Conservation (phyloP, 2,888 invertebrate species). For the Lithophane leautieri region DNA sequence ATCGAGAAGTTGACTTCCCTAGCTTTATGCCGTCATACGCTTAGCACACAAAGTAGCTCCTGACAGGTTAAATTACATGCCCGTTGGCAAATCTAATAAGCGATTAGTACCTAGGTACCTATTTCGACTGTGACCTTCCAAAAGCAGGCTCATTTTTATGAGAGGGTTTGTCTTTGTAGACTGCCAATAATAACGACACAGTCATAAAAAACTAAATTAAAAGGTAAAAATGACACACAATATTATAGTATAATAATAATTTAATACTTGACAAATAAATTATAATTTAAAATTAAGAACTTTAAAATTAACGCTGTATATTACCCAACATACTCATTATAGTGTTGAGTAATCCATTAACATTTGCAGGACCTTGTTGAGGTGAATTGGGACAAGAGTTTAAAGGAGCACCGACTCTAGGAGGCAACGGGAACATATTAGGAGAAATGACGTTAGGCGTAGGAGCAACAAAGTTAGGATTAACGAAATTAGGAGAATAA, state of each 20-base stretch:
- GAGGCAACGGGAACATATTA: conserved; percentile 20
- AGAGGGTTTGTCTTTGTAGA: too few species aligned
- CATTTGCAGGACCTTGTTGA: conserved; percentile 32
- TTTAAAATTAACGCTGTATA: conserved; percentile 33
- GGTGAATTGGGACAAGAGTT: conserved; percentile 32
- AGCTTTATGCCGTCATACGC: too few species aligned
- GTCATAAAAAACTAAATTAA: too few species aligned
- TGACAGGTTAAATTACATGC: too few species aligned
- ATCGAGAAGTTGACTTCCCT: too few species aligned
- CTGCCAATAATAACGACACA: too few species aligned
- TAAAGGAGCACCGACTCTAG: conserved; percentile 26
- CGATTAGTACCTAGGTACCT: too few species aligned
- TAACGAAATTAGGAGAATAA: conserved; percentile 38
- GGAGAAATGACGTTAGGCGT: conserved; percentile 32
- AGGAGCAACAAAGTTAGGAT: conserved; percentile 41
- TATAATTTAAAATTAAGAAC: neutral
- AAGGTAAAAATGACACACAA: neutral
- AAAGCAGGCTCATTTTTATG: too few species aligned
- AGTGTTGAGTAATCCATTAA: conserved; percentile 48
- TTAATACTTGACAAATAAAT: conserved; percentile 32
- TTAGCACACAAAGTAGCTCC: too few species aligned
- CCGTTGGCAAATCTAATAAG: too few species aligned
- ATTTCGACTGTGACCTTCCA: too few species aligned
- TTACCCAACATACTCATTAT: conserved; percentile 58
- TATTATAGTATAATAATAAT: conserved; percentile 20